Evolutionary conservation across 2,888 invertebrate species (phyloP), one percentile per base, ranked within the genome.

Genomic region (Hyposoter dolosus): DNA sequence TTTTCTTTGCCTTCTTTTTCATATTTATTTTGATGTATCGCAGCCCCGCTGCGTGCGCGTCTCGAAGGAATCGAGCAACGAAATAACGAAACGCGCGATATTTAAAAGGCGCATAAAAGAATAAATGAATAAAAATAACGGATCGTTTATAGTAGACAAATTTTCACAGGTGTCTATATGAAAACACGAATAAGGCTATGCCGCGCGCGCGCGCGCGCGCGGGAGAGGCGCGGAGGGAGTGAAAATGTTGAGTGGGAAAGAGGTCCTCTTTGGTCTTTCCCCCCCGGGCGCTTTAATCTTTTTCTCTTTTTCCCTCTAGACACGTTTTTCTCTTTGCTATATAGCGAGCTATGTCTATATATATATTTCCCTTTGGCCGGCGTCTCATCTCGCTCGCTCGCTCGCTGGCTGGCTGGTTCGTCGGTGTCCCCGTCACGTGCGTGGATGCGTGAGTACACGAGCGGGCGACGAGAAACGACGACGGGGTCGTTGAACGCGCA

Each of bases 401-500:
- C 40, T 76, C 66, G 66, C 85, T 79, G 75, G 71, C 85, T 79
- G 75, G 71, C 45, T 76, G 71, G 75, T 47, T 76, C 66, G 66
- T 76, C 89, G 56, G 23, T 12, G 87, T 89, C 75, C 47, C 47
- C 68, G 56, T 35, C 91, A 90, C 91, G 90, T 90, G 91, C 89
- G 78, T 89, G 86, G 85, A 88, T 88, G 89, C 89, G 89, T 90
- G 89, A 87, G 87, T 83, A 83, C 60, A 68, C 85, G 71, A 45
- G 77, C 47, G 32, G 50, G 50, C 82, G 75, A 86, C 66, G 75
- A 75, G 47, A 50, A 50, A 81, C 80, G 76, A 74, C 77, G 80
- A 79, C 83, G 82, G 92, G 92, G 92, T 92, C 92, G 91, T 92
- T 92, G 92, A 92, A 92, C 92, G 92, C 89, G 90, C 91, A 90